Evolutionary conservation across 2,797 vertebrate species (phyloP).

Genomic region (Gymnoscopelus microlampas): DNA sequence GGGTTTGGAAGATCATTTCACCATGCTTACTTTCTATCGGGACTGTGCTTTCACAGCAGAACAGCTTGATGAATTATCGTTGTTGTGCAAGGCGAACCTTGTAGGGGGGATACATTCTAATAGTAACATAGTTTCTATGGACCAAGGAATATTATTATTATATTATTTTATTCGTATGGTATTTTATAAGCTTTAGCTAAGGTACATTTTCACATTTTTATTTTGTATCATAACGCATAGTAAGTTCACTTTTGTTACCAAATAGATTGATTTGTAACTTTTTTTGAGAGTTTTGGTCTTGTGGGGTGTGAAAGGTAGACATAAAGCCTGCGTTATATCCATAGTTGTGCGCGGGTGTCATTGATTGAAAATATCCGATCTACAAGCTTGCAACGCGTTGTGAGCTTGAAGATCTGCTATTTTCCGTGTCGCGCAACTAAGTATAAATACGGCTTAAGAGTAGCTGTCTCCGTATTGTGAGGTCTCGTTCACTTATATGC

Average conservation of each 20-base stretch:
- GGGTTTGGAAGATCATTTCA: slow-evolving; percentile 38
- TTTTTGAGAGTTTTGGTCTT: slow-evolving; percentile 48
- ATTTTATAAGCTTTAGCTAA: slow-evolving; percentile 81
- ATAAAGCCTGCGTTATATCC: too few relatives aligned
- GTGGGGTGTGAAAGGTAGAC: slow-evolving; percentile 26
- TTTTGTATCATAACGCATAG: slow-evolving; percentile 64
- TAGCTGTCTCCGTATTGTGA: slow-evolving; percentile 22
- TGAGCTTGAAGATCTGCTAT: too few relatives aligned
- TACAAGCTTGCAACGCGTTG: too few relatives aligned
- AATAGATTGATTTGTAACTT: slow-evolving; percentile 56
- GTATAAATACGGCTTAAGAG: neutral
- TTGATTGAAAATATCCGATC: too few relatives aligned
- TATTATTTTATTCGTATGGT: slow-evolving; percentile 81
- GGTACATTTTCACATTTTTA: slow-evolving; percentile 77
- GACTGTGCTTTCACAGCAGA: slow-evolving; percentile 52
- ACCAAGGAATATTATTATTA: slow-evolving; percentile 80
- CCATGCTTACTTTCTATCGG: slow-evolving; percentile 34
- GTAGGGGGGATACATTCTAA: slow-evolving; percentile 53
- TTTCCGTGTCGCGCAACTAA: too few relatives aligned
- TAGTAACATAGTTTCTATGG: slow-evolving; percentile 80
- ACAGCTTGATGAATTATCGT: slow-evolving; percentile 35
- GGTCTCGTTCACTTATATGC: slow-evolving; percentile 14
- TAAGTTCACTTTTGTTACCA: slow-evolving; percentile 72
- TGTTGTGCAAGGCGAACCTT: slow-evolving; percentile 54
- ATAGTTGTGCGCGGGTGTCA: too few relatives aligned